These are phyloP conservation scores for Microtus oregoni DNA, from an alignment of 2,113 vertebrate genomes.

Conservation along the genomic window DNA sequence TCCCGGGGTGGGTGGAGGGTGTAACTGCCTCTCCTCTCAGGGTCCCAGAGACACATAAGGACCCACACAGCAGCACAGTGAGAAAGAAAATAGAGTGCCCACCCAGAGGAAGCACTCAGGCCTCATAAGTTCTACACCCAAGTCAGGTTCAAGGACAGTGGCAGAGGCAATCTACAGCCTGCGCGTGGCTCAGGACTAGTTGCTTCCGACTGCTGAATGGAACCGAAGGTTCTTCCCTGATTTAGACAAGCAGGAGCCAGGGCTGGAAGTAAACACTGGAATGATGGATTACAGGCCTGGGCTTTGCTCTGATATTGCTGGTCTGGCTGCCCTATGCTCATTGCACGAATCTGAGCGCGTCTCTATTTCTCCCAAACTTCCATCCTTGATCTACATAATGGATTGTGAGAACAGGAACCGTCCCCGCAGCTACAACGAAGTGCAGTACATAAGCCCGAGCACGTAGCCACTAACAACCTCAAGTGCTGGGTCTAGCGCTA, in stretches of 20 bases:
- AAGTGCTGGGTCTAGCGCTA: too few relatives aligned
- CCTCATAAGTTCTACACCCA: background rate
- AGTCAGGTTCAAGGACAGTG: background rate
- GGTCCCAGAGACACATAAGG: background rate
- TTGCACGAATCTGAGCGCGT: background rate
- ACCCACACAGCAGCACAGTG: background rate
- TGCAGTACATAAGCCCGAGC: background rate
- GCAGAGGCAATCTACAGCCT: background rate
- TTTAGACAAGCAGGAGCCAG: background rate
- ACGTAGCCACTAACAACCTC: background rate
- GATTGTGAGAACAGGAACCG: background rate
- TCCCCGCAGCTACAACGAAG: background rate
- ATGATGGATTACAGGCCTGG: background rate
- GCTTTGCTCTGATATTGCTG: background rate
- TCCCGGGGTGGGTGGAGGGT: background rate
- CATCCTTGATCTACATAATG: background rate
- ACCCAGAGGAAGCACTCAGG: background rate
- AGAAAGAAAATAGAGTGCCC: background rate
- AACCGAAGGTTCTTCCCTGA: background rate
- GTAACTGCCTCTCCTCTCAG: background rate
- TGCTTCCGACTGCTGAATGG: background rate
- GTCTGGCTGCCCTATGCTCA: background rate
- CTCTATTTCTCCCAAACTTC: background rate
- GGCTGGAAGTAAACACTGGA: background rate
- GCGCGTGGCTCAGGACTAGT: accelerated